A percentile compares a stretch with the other conserved stretches of the same genome.
These are phyloP conservation scores for Acanthornis magna DNA, from an alignment of 2,797 vertebrate species.

Conservation along the genomic window DNA sequence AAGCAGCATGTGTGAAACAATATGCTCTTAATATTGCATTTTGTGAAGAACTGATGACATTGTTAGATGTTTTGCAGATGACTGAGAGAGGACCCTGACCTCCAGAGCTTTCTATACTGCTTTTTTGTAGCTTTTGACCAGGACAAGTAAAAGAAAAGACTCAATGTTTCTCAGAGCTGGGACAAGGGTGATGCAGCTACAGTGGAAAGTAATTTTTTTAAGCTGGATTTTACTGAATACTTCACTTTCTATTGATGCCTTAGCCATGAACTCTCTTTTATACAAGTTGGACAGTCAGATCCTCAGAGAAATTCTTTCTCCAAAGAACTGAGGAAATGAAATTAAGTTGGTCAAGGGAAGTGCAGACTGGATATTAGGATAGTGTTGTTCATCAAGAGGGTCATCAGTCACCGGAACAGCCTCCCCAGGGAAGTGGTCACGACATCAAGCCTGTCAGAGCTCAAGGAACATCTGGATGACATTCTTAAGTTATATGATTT, in stretches of 20 bases:
- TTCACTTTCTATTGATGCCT: background rate
- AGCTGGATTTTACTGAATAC: background rate
- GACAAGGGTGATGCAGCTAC: fast-evolving
- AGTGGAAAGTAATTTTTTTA: background rate
- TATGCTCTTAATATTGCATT: background rate
- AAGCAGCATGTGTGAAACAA: background rate
- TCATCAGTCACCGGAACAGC: background rate
- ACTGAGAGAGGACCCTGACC: background rate
- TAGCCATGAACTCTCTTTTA: background rate
- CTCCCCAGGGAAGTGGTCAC: background rate
- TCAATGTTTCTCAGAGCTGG: background rate
- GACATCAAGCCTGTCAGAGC: background rate
- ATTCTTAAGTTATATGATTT: background rate
- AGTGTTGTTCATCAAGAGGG: background rate
- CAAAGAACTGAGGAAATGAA: background rate
- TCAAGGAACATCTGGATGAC: background rate
- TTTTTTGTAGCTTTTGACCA: background rate
- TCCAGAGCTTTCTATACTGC: background rate
- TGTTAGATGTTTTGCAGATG: background rate
- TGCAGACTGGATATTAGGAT: background rate
- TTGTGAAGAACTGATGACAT: background rate
- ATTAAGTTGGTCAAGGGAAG: background rate
- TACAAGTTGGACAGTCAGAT: background rate
- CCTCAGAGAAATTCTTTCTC: background rate
- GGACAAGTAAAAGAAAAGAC: background rate